Evolutionary conservation across 2,888 invertebrate species (phyloP), one percentile per base, ranked within the genome.

Genomic region (Xestia c-nigrum): DNA sequence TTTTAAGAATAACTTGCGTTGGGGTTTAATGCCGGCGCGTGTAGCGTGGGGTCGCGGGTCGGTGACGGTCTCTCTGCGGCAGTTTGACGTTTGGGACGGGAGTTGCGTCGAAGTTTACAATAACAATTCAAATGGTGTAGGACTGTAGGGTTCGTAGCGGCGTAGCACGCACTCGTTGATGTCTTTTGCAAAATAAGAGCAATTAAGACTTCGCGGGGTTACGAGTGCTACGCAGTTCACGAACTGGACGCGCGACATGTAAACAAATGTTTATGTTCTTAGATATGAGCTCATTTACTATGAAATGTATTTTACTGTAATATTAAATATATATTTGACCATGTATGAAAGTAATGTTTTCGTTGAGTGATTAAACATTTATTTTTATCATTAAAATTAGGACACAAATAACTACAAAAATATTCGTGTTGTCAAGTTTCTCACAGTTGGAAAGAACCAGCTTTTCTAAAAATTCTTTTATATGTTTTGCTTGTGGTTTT

Each of bases 131-230:
- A 86, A 87, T 88, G 80, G 74, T 79, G 85, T 88, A 88, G 87
- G 82, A 78, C 74, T 79, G 85, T 88, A 88, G 87, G 82, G 79
- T 76, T 88, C 89, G 90, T 90, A 90, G 90, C 86, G 73, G 76
- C 87, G 85, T 86, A 85, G 86, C 88, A 78, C 72, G 87, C 77
- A 82, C 86, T 87, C 91, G 90, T 91, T 91, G 91, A 91, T 89
- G 88, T 91, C 91, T 91, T 91, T 91, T 91, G 84, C 88, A 86
- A 90, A 90, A 89, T 88, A 87, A 87, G 81, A 84, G 76, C 78
- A 82, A 84, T 85, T 83, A 80, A 77, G 74, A 66, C 69, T 61
- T 76, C n/a, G 69, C 70, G 66, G 50, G 69, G 85, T 84, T 85
- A 83, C 84, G 72, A 64, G 75, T 74, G 84, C 84, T 85, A 85